These are phyloP conservation scores for Scolopax mira DNA, from an alignment of 2,113 vertebrate species.

Conservation along the genomic window DNA sequence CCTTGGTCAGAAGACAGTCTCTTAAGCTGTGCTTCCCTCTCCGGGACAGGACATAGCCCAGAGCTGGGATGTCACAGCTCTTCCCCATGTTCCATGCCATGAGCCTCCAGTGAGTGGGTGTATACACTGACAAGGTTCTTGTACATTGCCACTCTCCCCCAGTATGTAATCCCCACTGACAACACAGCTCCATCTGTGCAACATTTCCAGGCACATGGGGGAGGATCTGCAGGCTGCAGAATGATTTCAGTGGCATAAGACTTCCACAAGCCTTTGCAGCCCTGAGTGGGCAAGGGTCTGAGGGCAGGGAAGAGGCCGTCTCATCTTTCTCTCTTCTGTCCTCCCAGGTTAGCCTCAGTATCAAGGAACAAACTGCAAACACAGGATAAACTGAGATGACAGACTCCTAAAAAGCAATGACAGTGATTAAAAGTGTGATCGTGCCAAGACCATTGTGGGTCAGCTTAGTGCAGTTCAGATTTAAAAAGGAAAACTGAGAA, in stretches of 20 bases:
- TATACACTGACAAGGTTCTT: neutral
- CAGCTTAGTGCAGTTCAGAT: neutral
- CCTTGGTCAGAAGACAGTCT: neutral
- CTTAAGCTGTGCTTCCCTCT: neutral
- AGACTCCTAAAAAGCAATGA: neutral
- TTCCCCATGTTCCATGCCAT: neutral
- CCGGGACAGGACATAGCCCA: neutral
- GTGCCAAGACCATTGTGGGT: neutral
- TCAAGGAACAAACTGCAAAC: neutral
- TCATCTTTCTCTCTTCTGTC: neutral
- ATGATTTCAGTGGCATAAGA: neutral
- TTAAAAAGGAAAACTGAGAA: neutral
- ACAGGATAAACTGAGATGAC: neutral
- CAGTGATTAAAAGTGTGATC: neutral
- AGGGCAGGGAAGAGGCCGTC: neutral
- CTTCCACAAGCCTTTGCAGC: neutral
- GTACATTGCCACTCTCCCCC: neutral
- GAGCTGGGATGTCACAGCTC: neutral
- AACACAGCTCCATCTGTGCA: slow-evolving; percentile 25
- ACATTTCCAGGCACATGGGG: neutral
- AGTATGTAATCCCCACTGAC: neutral
- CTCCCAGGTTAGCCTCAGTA: neutral
- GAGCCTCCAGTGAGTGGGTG: neutral
- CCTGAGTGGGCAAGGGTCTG: neutral
- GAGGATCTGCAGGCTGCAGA: slow-evolving; percentile 12